Evolutionary conservation across 2,888 invertebrate species (phyloP), one percentile per base, ranked within the genome.

Genomic region (Pachliopta kotzebuea): DNA sequence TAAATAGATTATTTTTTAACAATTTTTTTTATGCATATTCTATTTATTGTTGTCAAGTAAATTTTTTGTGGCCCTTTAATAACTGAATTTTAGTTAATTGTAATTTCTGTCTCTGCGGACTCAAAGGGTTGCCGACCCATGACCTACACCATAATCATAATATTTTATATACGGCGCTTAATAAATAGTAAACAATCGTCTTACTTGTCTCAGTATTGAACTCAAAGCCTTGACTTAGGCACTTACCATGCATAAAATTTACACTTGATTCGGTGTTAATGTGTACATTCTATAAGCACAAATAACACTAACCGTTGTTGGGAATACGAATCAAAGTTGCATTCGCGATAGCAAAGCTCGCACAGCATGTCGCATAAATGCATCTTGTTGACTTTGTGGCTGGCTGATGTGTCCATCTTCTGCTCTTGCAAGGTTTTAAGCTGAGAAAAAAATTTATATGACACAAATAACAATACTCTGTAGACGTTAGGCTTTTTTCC

Each of bases 341-440:
- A 76, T 77, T 84, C 83, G 84, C 84, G 74, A 68, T 63, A 65
- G 81, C 79, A 71, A 62, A 62, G 61, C 55, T 60, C 79, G 81
- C 83, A 75, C 66, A 84, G 83, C 80, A 63, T 56, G 45, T 31
- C 31, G n/a, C 55, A 14, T 50, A 60, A 37, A 55, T 49, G 55
- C 52, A 64, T 56, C 60, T 50, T 37, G 50, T 17, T 29, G 20
- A 20, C 31, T 26, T 31, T 60, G 58, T 61, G 53, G 58, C 52
- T 24, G 56, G 31, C 37, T 52, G 20, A 26, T 21, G 37, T 52
- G 37, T 49, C 11, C 53, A 49, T 63, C 59, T 63, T 59, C 59
- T 17, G 17, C 37, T 53, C 31, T 56, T 56, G 17, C 49, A 49
- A 49, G 20, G 49, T 20, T 49, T 20, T n/a, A 49, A 49, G 49